phyloP scores from a whole-genome alignment of 2,113 vertebrate genomes.

The Rhea americana region DNA sequence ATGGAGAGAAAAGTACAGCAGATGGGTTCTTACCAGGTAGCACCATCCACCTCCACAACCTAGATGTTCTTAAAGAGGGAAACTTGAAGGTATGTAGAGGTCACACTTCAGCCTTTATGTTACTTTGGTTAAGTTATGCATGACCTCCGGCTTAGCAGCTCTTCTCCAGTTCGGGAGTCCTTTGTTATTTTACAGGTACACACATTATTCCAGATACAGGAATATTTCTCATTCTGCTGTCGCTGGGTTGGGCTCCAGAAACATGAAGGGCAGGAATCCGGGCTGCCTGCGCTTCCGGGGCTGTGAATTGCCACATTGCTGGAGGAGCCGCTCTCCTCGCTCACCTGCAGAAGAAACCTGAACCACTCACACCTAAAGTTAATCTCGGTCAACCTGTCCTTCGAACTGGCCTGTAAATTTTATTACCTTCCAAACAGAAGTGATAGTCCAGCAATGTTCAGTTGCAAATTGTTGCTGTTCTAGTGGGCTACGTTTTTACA shows the following conservation, averaged over 20 bases:
- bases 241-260: neutral
- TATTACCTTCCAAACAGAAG: neutral
- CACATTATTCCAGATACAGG: neutral
- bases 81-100: neutral
- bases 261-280: neutral
- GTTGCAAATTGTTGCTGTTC: neutral
- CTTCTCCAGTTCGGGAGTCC: too few relatives aligned
- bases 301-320: neutral
- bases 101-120: neutral
- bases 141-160: neutral
- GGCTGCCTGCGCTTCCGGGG: neutral
- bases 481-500: neutral
- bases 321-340: accelerated
- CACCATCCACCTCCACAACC: neutral
- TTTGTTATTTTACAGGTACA: neutral
- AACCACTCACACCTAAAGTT: neutral
- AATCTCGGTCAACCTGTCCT: neutral
- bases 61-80: neutral
- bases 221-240: neutral
- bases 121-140: neutral
- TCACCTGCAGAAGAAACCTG: neutral
- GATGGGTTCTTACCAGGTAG: neutral
- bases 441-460: accelerated
- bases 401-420: neutral
- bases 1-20: neutral